Evolutionary conservation across 2,888 invertebrate species (phyloP).

Genomic region (Dendrolimus houi): DNA sequence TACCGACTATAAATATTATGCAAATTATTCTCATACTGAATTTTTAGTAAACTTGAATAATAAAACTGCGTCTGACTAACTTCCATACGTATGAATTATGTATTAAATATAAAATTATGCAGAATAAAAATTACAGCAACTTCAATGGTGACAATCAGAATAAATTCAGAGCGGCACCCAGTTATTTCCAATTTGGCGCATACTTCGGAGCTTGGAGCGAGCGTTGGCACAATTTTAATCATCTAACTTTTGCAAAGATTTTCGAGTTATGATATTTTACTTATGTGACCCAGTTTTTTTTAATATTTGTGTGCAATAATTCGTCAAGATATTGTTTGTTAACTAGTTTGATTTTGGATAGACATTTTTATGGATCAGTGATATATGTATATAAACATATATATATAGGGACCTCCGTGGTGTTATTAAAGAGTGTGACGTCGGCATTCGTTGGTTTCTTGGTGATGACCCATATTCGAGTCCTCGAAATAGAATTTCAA

Average conservation of each 20-base stretch:
- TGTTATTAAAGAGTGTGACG: no score
- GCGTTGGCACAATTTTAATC: slow-evolving; percentile 5
- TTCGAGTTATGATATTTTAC: neutral
- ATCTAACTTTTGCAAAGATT: slow-evolving; percentile 2
- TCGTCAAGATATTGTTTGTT: no score
- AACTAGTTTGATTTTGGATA: no score
- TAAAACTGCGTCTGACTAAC: neutral
- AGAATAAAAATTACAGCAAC: neutral
- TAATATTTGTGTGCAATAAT: no score
- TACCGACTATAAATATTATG: no score
- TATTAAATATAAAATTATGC: neutral
- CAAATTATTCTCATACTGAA: no score
- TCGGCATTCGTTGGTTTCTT: no score
- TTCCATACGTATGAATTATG: neutral
- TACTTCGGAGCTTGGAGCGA: slow-evolving; percentile 1
- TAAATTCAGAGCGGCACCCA: slow-evolving; percentile 4
- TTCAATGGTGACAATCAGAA: slow-evolving; percentile 4
- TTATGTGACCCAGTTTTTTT: neutral
- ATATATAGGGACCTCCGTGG: no score
- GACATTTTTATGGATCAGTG: no score
- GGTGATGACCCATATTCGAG: no score
- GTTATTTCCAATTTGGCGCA: slow-evolving; percentile 13
- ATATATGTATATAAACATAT: no score
- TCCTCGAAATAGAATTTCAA: no score
- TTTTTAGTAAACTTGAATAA: neutral